Evolutionary conservation across 2,888 invertebrate genomes (phyloP), one percentile per base, ranked within the genome.

Genomic region (Agrenia bidenticulata): DNA sequence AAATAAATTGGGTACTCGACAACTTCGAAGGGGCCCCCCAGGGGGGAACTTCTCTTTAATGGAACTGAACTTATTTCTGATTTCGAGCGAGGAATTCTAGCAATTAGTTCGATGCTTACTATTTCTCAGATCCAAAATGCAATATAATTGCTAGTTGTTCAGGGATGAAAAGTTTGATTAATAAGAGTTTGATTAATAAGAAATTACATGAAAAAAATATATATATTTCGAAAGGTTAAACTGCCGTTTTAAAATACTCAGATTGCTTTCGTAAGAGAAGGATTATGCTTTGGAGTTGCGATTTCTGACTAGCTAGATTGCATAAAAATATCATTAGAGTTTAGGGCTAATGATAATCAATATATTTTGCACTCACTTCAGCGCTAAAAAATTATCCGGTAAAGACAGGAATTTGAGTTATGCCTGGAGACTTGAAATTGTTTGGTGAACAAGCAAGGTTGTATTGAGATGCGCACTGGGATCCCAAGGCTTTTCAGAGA

Each of bases 371-470:
- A 84, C 5, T 70, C 84, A n/a, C 72, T 84, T 63, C 85, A 2
- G 74, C 84, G 1, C 75, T 80, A 15, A 85, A 85, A 76, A 77
- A 84, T 19, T 85, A 82, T 77, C 82, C 83, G 24, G 84, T 81
- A 4, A 85, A 85, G 77, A 80, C 81, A 81, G 81, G 79, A 11
- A 78, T 85, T 68, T 74, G 78, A 1, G 80, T 83, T 1, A 77
- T 80, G 11, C 83, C 83, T 21, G 85, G 85, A 77, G 84, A 83
- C 0, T 77, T 82, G 42, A 84, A 85, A 76, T 79, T 81, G 66
- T 84, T 85, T 77, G 85, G 85, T 41, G 84, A 84, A 13, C 83
- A 83, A 77, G 85, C 83, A 83, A 77, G 85, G 84, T 19, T 85
- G 84, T 77, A 83, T 85, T 69, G 84, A 85, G 76, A 84, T 84